Evolutionary conservation across 2,888 invertebrate genomes (phyloP).

Genomic region (Meganola albula): DNA sequence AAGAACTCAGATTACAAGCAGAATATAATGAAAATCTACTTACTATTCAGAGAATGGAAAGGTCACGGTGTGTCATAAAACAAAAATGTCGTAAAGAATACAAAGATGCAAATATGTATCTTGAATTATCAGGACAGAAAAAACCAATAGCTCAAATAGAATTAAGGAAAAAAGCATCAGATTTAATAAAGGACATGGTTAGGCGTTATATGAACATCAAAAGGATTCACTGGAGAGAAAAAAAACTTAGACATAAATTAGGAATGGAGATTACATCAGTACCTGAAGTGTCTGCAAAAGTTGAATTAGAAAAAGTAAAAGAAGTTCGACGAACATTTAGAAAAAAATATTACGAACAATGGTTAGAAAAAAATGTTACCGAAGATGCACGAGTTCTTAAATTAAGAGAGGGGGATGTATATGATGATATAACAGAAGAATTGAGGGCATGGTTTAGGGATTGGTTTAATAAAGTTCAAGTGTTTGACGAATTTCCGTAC

Average conservation of each 20-base stretch:
- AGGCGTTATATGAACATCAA: constrained; percentile 63
- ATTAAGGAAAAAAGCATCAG: constrained; percentile 41
- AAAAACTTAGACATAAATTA: constrained; percentile 63
- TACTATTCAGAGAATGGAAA: constrained; percentile 66
- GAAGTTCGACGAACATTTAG: constrained; percentile 63
- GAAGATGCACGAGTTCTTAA: constrained; percentile 71
- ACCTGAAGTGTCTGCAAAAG: constrained; percentile 59
- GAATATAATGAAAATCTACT: constrained; percentile 46
- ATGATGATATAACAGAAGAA: constrained; percentile 87
- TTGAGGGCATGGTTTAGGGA: constrained; percentile 85
- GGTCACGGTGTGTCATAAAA: constrained; percentile 39
- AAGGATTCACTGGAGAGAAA: constrained; percentile 51
- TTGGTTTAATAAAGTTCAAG: constrained; percentile 76
- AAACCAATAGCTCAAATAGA: constrained; percentile 39
- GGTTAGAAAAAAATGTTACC: constrained; percentile 57
- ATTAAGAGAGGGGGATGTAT: constrained; percentile 76
- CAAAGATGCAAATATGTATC: constrained; percentile 52
- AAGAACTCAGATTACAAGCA: constrained; percentile 36
- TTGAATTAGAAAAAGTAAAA: constrained; percentile 63
- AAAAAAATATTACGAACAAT: constrained; percentile 61
- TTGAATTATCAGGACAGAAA: constrained; percentile 61
- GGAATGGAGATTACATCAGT: constrained; percentile 77
- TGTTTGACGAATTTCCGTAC: constrained; percentile 85
- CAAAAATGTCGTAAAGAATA: constrained; percentile 40
- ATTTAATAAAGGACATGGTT: constrained; percentile 50